Conservation (phyloP, 2,113 vertebrate species). For the Ceuthmochares aereus region DNA sequence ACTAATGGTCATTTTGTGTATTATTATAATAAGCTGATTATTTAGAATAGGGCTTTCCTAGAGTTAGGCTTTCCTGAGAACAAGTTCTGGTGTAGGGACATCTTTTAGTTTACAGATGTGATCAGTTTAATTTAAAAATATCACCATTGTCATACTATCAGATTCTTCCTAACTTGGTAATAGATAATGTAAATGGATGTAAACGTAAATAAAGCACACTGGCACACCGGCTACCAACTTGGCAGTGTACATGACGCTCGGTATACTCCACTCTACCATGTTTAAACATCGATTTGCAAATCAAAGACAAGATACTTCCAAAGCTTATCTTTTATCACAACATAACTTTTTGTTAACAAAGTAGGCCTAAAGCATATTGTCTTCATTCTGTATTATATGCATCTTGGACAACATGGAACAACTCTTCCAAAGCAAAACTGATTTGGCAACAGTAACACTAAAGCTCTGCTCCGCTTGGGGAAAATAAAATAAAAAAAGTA, state of each 20-base stretch:
- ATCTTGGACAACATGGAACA: background rate
- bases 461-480: background rate
- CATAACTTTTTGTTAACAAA: background rate
- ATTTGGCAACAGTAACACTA: background rate
- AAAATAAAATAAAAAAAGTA: background rate
- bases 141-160: background rate
- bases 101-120: background rate
- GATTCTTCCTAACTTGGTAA: background rate
- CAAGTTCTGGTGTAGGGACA: background rate
- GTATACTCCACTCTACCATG: background rate
- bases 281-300: background rate
- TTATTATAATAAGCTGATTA: background rate
- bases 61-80: background rate
- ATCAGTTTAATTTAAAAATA: background rate
- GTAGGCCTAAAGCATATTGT: background rate
- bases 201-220: background rate
- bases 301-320: background rate
- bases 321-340: background rate
- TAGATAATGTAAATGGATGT: background rate
- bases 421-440: background rate
- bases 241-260: accelerated
- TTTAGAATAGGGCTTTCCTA: background rate
- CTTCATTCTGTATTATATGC: background rate
- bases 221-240: background rate
- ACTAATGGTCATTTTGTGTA: background rate